Evolutionary conservation across 2,113 vertebrate species (phyloP), one percentile per base, ranked within the genome.

Genomic region (Tylochromis polylepis): DNA sequence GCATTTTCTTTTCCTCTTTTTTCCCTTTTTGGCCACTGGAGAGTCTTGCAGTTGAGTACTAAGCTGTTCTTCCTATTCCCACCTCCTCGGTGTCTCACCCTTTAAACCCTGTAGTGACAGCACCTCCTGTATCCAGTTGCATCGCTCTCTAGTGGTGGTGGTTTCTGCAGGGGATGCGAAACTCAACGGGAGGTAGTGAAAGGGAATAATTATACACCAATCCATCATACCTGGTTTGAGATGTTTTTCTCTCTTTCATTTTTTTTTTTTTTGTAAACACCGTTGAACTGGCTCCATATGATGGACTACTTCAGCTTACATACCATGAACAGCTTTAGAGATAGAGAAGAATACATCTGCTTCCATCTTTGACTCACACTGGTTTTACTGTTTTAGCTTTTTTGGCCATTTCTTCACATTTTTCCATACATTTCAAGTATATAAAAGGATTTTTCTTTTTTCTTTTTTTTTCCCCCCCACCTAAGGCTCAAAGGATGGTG

Each of bases 341-440:
- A n/a, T n/a, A n/a, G n/a, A n/a, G n/a, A n/a, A n/a, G n/a, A n/a
- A n/a, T n/a, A n/a, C n/a, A n/a, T n/a, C n/a, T n/a, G n/a, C n/a
- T n/a, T n/a, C n/a, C n/a, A 81, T 88, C 88, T 83, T 79, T 86
- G 81, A 90, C 88, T 85, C 77, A 88, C 10, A 11, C 57, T 11
- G 60, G 31, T 62, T 46, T 41, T 18, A 34, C 57, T 83, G 67
- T 86, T 89, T 67, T 65, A 65, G 11, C 77, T 79, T 83, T 8
- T 15, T 59, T 82, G 43, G 56, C 62, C 65, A 62, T 72, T 82
- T 65, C 79, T 83, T 84, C 56, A 91, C 77, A 62, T 87, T 78
- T 72, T 75, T 85, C 29, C 24, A 11, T 79, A 16, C 9, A 43
- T 55, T 31, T 58, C 31, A 84, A 38, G 49, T 38, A 15, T 15